A percentile compares a stretch with the other conserved stretches of the same genome.
Conservation (phyloP, 2,888 invertebrate species). For the Amiota minor region DNA sequence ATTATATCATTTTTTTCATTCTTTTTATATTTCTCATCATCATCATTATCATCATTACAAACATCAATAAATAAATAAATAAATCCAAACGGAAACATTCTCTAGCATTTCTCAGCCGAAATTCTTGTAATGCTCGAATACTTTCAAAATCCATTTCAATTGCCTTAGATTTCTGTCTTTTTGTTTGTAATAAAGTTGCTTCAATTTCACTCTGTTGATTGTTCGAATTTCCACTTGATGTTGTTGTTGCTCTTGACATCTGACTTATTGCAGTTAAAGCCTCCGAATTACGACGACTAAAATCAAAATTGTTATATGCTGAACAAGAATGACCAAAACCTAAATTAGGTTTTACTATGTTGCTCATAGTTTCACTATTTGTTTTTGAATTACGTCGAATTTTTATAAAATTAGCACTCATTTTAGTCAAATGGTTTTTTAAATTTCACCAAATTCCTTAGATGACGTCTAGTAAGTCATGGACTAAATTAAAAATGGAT, state of each 20-base stretch:
- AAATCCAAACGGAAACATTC: slow-evolving; percentile 1
- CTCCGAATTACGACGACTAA: slow-evolving; percentile 14
- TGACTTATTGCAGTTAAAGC: not conserved
- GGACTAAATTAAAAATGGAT: not conserved
- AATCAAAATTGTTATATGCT: not conserved
- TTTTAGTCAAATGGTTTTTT: too few species aligned
- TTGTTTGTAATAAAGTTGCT: not conserved
- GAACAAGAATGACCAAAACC: slow-evolving; percentile 2
- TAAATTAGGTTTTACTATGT: not conserved
- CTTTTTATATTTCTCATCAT: not conserved
- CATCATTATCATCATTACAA: not conserved
- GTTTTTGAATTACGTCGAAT: not conserved
- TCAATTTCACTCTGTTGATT: not conserved
- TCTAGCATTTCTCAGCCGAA: slow-evolving; percentile 1
- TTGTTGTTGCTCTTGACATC: not conserved
- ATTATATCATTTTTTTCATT: not conserved
- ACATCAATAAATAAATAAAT: not conserved
- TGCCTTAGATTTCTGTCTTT: not conserved
- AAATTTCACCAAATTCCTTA: too few species aligned
- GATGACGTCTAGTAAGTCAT: too few species aligned
- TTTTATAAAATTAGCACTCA: not conserved
- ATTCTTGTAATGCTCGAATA: not conserved
- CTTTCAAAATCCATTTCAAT: not conserved
- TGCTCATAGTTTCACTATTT: not conserved
- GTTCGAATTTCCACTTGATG: not conserved